Percentiles rank a stretch among this genome's conserved stretches.
These are phyloP conservation scores for Enteromius anoplus DNA, from an alignment of 2,797 vertebrate species.

Conservation along the genomic window DNA sequence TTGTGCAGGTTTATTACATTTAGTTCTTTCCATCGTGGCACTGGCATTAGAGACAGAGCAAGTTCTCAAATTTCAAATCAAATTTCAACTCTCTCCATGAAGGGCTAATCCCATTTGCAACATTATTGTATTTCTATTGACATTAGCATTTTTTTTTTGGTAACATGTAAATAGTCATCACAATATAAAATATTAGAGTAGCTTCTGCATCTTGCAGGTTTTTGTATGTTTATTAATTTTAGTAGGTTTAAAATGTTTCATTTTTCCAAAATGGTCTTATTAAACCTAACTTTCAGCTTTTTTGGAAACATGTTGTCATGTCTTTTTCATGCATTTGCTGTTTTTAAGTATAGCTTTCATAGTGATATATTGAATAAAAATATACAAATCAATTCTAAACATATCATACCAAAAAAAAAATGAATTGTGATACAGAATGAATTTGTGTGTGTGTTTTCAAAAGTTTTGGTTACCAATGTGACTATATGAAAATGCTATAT, in stretches of 20 bases:
- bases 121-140: slow-evolving; percentile 87
- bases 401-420: not conserved
- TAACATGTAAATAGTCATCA: slow-evolving; percentile 81
- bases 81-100: slow-evolving; percentile 78
- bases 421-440: not conserved
- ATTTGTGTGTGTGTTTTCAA: no score
- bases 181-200: slow-evolving; percentile 65
- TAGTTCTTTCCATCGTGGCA: slow-evolving; percentile 66
- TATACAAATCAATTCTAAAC: not conserved
- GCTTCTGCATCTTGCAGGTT: slow-evolving; percentile 68
- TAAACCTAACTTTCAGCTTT: slow-evolving; percentile 64
- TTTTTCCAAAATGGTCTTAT: slow-evolving; percentile 67
- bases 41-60: slow-evolving; percentile 81
- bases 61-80: slow-evolving; percentile 86
- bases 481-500: not conserved
- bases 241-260: slow-evolving; percentile 59
- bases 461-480: not conserved
- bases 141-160: slow-evolving; percentile 77
- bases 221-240: slow-evolving; percentile 71
- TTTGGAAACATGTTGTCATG: slow-evolving; percentile 45
- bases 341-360: not conserved
- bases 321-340: not conserved
- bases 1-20: slow-evolving; percentile 84
- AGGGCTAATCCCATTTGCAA: slow-evolving; percentile 78
- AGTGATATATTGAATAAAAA: not conserved